A percentile compares a stretch with the other conserved stretches of the same genome.
These are phyloP conservation scores for Eremobia ochroleuca DNA, from an alignment of 2,888 invertebrate species.

Conservation along the genomic window DNA sequence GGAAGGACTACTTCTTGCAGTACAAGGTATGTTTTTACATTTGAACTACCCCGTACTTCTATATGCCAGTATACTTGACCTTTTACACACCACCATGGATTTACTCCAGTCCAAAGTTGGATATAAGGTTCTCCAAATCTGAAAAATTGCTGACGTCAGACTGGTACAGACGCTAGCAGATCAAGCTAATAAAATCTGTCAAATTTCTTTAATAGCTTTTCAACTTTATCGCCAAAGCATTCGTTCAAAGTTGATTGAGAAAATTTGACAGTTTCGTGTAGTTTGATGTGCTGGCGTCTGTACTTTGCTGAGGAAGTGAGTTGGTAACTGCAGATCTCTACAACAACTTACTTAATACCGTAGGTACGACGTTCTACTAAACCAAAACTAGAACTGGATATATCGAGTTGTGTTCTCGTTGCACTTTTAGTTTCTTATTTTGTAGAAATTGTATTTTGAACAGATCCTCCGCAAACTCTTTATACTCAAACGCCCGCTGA, in stretches of 20 bases:
- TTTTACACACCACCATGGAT: not conserved
- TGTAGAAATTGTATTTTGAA: not conserved
- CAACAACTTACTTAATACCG: not conserved
- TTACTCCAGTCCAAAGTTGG: too few relatives aligned
- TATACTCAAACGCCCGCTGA: too few relatives aligned
- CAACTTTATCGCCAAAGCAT: too few relatives aligned
- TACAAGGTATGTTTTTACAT: constrained; percentile 92
- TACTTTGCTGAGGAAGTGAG: not conserved
- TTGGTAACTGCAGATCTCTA: not conserved
- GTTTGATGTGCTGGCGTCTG: too few relatives aligned
- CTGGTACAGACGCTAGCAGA: too few relatives aligned
- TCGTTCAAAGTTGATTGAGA: too few relatives aligned
- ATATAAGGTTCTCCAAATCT: not conserved
- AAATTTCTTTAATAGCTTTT: too few relatives aligned
- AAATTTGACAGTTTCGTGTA: too few relatives aligned
- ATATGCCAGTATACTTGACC: not conserved
- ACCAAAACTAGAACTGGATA: not conserved
- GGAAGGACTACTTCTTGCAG: constrained; percentile 95
- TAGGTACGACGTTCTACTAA: not conserved
- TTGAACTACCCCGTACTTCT: not conserved
- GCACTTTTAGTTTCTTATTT: too few relatives aligned
- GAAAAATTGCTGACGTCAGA: not conserved
- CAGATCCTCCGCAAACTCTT: not conserved
- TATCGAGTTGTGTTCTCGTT: too few relatives aligned
- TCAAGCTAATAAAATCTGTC: too few relatives aligned